Conservation (phyloP, 2,888 invertebrate genomes). For the Phyllotreta cruciferae region DNA sequence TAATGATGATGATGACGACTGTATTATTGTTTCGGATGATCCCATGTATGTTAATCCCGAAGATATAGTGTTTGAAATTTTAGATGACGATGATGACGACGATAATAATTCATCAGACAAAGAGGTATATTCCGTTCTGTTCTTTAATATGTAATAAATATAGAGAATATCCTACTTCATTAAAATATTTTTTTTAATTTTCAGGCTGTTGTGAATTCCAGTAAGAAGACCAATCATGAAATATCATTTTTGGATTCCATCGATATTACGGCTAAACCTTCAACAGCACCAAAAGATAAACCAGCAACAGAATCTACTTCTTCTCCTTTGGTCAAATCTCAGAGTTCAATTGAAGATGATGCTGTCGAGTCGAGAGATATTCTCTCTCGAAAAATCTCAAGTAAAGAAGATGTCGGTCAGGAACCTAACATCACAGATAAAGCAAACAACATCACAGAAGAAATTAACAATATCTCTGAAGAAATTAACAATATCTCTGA, state of each 20-base stretch:
- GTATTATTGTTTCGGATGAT: constrained; percentile 29
- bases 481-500: background rate
- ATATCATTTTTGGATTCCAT: constrained; percentile 36
- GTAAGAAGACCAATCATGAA: background rate
- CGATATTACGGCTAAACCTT: constrained; percentile 22
- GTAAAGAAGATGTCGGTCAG: constrained; percentile 11
- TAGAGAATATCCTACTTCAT: background rate
- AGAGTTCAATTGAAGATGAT: constrained; percentile 5
- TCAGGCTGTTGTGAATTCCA: background rate
- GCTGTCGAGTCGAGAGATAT: constrained; percentile 22
- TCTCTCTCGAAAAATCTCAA: constrained; percentile 15
- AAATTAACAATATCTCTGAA: background rate
- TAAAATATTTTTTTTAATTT: background rate
- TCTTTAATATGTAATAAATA: background rate
- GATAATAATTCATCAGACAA: constrained; percentile 25
- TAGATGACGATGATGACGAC: constrained; percentile 40
- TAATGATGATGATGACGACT: constrained; percentile 38
- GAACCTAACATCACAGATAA: background rate
- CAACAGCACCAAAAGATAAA: background rate
- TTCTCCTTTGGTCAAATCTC: background rate
- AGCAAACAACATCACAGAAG: constrained; percentile 1
- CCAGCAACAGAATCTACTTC: background rate
- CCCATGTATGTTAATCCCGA: constrained; percentile 21
- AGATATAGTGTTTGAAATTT: constrained; percentile 37
- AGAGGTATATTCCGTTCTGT: constrained; percentile 13